These are phyloP conservation scores for Heliconius ismenius DNA, from an alignment of 2,888 invertebrate species.

Conservation along the genomic window DNA sequence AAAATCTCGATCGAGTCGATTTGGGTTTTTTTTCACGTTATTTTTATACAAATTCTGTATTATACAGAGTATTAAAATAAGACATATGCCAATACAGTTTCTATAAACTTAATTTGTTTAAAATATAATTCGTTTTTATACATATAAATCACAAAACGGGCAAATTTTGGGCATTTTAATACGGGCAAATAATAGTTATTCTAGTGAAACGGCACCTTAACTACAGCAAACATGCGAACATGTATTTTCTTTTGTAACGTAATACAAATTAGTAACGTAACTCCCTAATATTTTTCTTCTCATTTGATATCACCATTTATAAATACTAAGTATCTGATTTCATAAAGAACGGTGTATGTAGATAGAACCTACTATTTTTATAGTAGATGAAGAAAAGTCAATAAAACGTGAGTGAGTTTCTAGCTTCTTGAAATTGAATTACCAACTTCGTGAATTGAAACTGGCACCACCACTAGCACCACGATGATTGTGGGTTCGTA, in stretches of 20 bases:
- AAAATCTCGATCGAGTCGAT: too few species aligned
- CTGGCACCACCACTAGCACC: neutral
- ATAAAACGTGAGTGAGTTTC: neutral
- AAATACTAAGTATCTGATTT: neutral
- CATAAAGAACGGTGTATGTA: neutral
- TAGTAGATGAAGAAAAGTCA: neutral
- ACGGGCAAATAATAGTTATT: neutral
- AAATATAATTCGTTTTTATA: too few species aligned
- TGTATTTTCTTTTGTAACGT: slow-evolving; percentile 38
- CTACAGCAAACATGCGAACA: slow-evolving; percentile 10
- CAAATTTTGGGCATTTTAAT: too few species aligned
- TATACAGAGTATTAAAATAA: too few species aligned
- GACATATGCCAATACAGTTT: too few species aligned
- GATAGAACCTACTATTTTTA: neutral
- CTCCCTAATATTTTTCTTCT: slow-evolving; percentile 31
- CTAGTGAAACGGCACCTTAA: slow-evolving; percentile 36
- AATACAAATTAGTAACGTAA: slow-evolving; percentile 40
- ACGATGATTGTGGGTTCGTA: neutral
- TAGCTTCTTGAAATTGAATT: neutral
- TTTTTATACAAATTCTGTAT: too few species aligned
- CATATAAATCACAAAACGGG: neutral
- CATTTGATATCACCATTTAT: slow-evolving; percentile 15
- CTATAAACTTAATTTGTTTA: too few species aligned
- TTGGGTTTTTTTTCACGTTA: too few species aligned
- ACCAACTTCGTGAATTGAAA: neutral